Percentiles rank a stretch among this genome's conserved stretches.
phyloP scores from a whole-genome alignment of 2,797 vertebrate genomes.

The Pterois miles region DNA sequence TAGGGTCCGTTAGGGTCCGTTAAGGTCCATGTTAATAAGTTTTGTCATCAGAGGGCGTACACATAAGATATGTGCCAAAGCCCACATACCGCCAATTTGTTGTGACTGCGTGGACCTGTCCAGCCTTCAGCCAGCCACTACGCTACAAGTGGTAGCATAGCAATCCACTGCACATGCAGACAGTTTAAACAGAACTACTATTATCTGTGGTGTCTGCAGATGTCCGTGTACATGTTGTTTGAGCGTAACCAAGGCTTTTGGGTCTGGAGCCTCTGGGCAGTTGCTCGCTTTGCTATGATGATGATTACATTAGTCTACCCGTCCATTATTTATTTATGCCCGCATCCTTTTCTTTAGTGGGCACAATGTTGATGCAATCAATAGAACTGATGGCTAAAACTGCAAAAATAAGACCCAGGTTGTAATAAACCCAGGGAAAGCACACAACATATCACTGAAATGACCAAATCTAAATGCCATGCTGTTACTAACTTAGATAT shows the following conservation, averaged over 20 bases:
- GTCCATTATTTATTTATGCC: neutral
- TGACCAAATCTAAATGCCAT: neutral
- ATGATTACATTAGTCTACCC: neutral
- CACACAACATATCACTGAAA: neutral
- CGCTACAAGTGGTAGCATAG: too few species aligned
- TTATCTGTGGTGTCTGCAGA: fast-evolving
- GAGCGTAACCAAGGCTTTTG: neutral
- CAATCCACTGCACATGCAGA: neutral
- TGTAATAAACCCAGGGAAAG: neutral
- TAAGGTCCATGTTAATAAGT: neutral
- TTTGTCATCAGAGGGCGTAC: neutral
- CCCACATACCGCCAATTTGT: neutral
- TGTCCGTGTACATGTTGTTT: neutral
- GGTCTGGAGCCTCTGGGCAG: neutral
- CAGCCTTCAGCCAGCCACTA: too few species aligned
- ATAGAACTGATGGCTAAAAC: neutral
- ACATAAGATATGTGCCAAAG: too few species aligned
- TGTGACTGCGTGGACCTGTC: neutral
- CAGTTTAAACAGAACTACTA: neutral
- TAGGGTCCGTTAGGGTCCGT: too few species aligned
- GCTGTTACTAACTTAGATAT: neutral
- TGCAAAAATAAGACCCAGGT: neutral
- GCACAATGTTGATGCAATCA: neutral
- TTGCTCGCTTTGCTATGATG: neutral
- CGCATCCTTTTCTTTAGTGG: neutral